Percentiles rank a stretch among this genome's conserved stretches.
Evolutionary conservation across 2,797 vertebrate genomes (phyloP).

Genomic region (Rhodeus uyekii): DNA sequence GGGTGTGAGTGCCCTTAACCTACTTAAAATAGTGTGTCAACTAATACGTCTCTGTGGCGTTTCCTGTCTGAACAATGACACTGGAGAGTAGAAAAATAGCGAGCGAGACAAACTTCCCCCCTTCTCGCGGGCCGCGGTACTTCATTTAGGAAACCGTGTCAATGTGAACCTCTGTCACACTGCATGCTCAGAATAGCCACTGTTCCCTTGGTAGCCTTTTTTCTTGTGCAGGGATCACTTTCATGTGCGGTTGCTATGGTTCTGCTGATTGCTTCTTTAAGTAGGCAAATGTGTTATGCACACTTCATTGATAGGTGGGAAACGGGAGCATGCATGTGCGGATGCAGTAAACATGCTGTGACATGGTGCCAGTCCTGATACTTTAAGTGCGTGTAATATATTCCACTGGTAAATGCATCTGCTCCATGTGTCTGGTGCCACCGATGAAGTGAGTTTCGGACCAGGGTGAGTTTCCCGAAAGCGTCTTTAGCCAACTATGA

Average conservation of each 20-base stretch:
- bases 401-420: constrained; percentile 69
- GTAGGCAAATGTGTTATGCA: background rate
- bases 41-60: constrained; percentile 71
- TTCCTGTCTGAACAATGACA: constrained; percentile 77
- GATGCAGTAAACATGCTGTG: constrained; percentile 59
- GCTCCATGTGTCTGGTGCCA: too few relatives aligned
- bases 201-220: constrained; percentile 72
- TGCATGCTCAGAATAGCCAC: constrained; percentile 72
- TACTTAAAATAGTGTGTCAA: constrained; percentile 73
- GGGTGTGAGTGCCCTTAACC: constrained; percentile 69
- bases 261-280: background rate
- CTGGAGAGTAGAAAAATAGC: constrained; percentile 70
- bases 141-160: constrained; percentile 78
- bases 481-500: too few relatives aligned
- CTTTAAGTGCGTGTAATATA: constrained; percentile 74
- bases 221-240: constrained; percentile 13
- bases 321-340: too few relatives aligned
- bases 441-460: constrained; percentile 54
- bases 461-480: too few relatives aligned
- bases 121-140: constrained; percentile 62
- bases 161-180: constrained; percentile 76
- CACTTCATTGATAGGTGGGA: background rate
- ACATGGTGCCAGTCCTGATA: constrained; percentile 53
- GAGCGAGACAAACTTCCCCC: constrained; percentile 70
- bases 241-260: constrained; percentile 21